Conservation (phyloP, 2,797 vertebrate genomes). For the Cryptoprocta ferox region DNA sequence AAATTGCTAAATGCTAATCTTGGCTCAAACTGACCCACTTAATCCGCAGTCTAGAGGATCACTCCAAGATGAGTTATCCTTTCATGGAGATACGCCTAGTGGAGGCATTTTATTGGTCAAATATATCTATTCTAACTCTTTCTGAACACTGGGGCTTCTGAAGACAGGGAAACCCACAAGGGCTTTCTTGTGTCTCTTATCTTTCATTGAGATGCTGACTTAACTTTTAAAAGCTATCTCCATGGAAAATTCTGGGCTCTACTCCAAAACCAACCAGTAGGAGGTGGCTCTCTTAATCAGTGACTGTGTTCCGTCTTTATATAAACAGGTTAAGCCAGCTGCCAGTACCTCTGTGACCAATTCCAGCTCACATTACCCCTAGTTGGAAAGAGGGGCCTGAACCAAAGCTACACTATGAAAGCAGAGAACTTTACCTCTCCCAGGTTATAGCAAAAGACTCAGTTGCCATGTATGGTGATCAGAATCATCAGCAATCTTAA, state of each 20-base stretch:
- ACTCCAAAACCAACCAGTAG: slow-evolving; percentile 81
- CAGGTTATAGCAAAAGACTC: background rate
- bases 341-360: slow-evolving; percentile 72
- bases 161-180: slow-evolving; percentile 76
- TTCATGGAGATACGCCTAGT: slow-evolving; percentile 59
- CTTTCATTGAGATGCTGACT: slow-evolving; percentile 78
- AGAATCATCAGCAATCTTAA: background rate
- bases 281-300: slow-evolving; percentile 83
- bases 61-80: slow-evolving; percentile 39
- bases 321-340: slow-evolving; percentile 83
- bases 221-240: slow-evolving; percentile 80
- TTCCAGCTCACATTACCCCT: slow-evolving; percentile 72
- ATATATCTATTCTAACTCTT: slow-evolving; percentile 58
- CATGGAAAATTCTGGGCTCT: slow-evolving; percentile 82
- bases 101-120: slow-evolving; percentile 58
- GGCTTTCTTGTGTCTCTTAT: slow-evolving; percentile 80
- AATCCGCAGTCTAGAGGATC: slow-evolving; percentile 36
- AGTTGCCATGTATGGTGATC: background rate
- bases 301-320: slow-evolving; percentile 79
- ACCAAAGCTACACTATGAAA: slow-evolving; percentile 58
- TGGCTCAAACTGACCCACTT: slow-evolving; percentile 53
- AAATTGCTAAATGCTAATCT: slow-evolving; percentile 37
- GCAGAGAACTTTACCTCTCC: slow-evolving; percentile 47
- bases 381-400: slow-evolving; percentile 67
- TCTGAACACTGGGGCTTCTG: slow-evolving; percentile 57